Base-by-base conservation (phyloP, 2,888 invertebrate species). In the Rapana venosa region DNA sequence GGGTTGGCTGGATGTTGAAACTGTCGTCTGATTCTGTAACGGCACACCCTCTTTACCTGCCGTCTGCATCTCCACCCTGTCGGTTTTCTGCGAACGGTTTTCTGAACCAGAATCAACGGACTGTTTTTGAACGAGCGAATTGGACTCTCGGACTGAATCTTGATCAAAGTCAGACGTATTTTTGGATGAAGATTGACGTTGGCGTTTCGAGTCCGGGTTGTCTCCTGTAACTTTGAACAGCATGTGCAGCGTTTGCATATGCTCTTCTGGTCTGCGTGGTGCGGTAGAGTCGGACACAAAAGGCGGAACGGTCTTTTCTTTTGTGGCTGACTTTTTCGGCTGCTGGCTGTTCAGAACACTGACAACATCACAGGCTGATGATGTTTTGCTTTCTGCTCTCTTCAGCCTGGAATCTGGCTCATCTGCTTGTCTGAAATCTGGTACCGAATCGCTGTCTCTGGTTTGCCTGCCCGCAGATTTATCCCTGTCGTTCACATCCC, bases 221-320 rank as follows among this genome's bases (percentile, higher is more conserved):
- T 83, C 32, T 83, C 26, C 81, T 26, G 17, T 83, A 6, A 36
- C 22, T 47, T 30, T 47, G 47, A 83, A 83, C 20, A 83, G 26
- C 81, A 83, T 83, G 47, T 83, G 81, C 81, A 83, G 22, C 13
- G 81, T 83, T 26, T 83, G 81, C 26, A 83, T 47, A 8, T 36
- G 36, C 15, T 83, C 81, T 36, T 83, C 36, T 22, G 81, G 81
- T 47, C 26, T 83, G 81, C 20, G 47, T 32, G 30, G 11, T 79
- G 35, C 11, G 32, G 13, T 13, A 5, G 32, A 79, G 32, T 79
- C 32, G 32, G 77, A 13, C 15, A 36, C 30, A 83, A 5, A 13
- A 1, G 81, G 11, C 4, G 36, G 36, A 22, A 30, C 22, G 26
- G 11, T 8, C 26, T 26, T 83, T 26, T 26, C 47, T 13, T 0